Conservation (phyloP, 2,888 invertebrate species). For the Polyploca ridens region DNA sequence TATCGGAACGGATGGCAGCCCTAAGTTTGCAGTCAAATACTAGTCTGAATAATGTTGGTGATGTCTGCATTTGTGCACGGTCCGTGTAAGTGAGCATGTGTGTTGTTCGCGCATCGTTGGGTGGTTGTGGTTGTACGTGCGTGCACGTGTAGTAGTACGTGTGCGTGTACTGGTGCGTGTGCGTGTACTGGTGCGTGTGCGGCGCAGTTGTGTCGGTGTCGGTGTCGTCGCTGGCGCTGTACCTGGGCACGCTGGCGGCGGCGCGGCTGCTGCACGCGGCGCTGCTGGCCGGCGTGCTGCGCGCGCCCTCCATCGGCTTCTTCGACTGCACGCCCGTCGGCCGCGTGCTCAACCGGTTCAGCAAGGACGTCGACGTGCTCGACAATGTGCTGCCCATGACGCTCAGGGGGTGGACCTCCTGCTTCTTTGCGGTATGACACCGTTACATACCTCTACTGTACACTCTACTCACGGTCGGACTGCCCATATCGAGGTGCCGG, state of each 20-base stretch:
- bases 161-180: slow-evolving; percentile 14
- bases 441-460: slow-evolving; percentile 13
- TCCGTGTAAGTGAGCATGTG: background rate
- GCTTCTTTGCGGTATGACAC: slow-evolving; percentile 85
- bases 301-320: slow-evolving; percentile 88
- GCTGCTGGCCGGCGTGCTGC: slow-evolving; percentile 87
- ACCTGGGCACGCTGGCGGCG: slow-evolving; percentile 87
- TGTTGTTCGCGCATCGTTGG: too few species aligned
- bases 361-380: slow-evolving; percentile 89
- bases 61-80: background rate
- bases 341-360: slow-evolving; percentile 91
- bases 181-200: slow-evolving; percentile 16
- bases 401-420: slow-evolving; percentile 88
- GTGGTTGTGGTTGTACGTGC: slow-evolving; percentile 4
- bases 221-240: slow-evolving; percentile 87
- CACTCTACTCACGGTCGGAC: background rate
- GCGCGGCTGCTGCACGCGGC: slow-evolving; percentile 86
- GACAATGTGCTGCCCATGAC: slow-evolving; percentile 90
- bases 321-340: slow-evolving; percentile 93
- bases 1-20: too few species aligned
- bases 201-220: slow-evolving; percentile 86
- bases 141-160: too few species aligned
- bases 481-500: too few species aligned
- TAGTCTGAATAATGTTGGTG: background rate
- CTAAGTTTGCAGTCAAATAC: too few species aligned